Conservation (phyloP, 2,113 vertebrate genomes). For the Regulus satrapa region DNA sequence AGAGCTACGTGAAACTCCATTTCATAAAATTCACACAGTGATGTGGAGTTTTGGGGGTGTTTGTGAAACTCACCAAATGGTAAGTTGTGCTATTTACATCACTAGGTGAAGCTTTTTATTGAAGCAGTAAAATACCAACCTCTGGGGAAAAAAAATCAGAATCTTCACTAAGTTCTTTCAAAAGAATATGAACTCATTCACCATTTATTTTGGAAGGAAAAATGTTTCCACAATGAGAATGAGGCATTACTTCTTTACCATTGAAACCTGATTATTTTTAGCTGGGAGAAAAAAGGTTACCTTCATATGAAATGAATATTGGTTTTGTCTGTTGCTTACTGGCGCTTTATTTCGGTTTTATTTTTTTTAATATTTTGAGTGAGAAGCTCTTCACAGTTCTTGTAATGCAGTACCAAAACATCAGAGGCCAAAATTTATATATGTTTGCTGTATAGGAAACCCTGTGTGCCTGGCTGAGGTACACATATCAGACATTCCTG, state of each 20-base stretch:
- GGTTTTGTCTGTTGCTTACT: background rate
- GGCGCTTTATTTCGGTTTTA: background rate
- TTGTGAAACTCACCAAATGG: constrained; percentile 65
- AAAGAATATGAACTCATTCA: background rate
- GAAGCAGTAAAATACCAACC: constrained; percentile 33
- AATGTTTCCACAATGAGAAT: background rate
- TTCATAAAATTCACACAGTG: constrained; percentile 44
- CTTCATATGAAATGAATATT: background rate
- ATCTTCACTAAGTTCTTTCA: constrained; percentile 51
- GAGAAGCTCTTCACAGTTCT: background rate
- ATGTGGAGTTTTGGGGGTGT: constrained; percentile 58
- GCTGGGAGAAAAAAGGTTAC: background rate
- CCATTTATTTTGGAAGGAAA: constrained; percentile 44
- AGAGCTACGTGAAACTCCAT: constrained; percentile 42
- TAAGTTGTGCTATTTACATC: constrained; percentile 65
- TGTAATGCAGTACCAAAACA: background rate
- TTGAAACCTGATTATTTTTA: constrained; percentile 15
- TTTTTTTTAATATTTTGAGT: background rate
- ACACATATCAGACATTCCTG: background rate
- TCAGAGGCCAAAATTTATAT: background rate
- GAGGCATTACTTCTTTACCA: background rate
- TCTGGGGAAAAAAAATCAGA: constrained; percentile 63
- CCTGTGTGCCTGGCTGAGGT: background rate
- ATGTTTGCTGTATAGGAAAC: background rate
- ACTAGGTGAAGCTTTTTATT: constrained; percentile 60